phyloP scores from a whole-genome alignment of 2,113 vertebrate species.

The Chitala chitala region DNA sequence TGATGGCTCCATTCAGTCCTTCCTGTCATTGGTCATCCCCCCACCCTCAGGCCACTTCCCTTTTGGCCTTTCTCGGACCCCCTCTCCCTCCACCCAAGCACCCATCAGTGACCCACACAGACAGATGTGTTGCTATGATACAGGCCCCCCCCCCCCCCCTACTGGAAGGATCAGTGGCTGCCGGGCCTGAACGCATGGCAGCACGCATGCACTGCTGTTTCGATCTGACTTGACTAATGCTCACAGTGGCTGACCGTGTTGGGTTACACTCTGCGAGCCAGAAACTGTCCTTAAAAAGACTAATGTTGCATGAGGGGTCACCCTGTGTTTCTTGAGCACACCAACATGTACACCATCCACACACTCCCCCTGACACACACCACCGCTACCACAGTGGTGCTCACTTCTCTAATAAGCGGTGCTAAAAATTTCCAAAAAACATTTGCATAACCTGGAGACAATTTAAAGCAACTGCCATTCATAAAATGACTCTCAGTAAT shows the following conservation, averaged over 20 bases:
- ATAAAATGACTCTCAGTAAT: too few species aligned
- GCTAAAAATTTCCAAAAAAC: too few species aligned
- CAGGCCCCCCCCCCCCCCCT: background rate
- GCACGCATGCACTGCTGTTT: too few species aligned
- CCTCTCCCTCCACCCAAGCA: background rate
- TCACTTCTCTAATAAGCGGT: background rate
- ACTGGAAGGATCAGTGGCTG: background rate
- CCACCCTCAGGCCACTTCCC: constrained; percentile 38
- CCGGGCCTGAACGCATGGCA: too few species aligned
- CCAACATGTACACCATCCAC: background rate
- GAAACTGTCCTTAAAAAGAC: background rate
- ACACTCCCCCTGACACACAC: too few species aligned
- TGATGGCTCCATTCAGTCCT: constrained; percentile 36
- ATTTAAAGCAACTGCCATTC: too few species aligned
- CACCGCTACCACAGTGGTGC: background rate
- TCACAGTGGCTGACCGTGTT: background rate
- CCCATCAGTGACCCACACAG: background rate
- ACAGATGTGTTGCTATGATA: background rate
- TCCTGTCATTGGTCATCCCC: constrained; percentile 42
- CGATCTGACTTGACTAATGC: background rate
- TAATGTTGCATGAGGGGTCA: background rate
- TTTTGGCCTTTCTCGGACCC: constrained; percentile 31
- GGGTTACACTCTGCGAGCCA: background rate
- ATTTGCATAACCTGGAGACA: too few species aligned
- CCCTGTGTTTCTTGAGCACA: background rate